Conservation (phyloP, 2,797 vertebrate genomes). For the Chelonia mydas region DNA sequence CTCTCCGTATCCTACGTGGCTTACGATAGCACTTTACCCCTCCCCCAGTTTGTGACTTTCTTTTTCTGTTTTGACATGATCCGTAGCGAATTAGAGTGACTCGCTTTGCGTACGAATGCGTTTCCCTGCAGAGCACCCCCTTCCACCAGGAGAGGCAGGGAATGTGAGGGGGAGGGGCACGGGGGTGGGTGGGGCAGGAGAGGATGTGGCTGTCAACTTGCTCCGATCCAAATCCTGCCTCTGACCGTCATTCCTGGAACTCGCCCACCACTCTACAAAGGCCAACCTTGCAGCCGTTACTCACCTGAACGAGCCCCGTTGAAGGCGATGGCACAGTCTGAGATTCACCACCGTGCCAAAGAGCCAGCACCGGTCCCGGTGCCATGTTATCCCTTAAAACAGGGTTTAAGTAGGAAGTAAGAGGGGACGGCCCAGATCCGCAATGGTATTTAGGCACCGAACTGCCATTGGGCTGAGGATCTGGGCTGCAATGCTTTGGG, state of each 20-base stretch:
- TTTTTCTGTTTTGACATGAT: fast-evolving
- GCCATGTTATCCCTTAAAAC: not conserved
- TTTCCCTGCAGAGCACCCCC: not conserved
- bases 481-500: not conserved
- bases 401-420: not conserved
- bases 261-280: fast-evolving
- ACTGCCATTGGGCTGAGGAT: not conserved
- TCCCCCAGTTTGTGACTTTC: not conserved
- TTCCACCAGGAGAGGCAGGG: not conserved
- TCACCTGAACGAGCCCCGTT: not conserved
- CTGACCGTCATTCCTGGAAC: fast-evolving
- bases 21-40: not conserved
- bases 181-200: not conserved
- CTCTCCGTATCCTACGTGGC: fast-evolving
- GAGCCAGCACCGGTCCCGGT: not conserved
- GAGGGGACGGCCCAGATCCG: not conserved
- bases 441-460: too few relatives aligned
- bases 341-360: not conserved
- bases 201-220: fast-evolving
- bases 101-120: not conserved
- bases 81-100: fast-evolving
- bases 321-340: not conserved
- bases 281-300: not conserved
- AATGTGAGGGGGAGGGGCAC: not conserved
- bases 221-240: not conserved